Conservation (phyloP, 1,140 invertebrate genomes). For the Lordiphosa mommai region DNA sequence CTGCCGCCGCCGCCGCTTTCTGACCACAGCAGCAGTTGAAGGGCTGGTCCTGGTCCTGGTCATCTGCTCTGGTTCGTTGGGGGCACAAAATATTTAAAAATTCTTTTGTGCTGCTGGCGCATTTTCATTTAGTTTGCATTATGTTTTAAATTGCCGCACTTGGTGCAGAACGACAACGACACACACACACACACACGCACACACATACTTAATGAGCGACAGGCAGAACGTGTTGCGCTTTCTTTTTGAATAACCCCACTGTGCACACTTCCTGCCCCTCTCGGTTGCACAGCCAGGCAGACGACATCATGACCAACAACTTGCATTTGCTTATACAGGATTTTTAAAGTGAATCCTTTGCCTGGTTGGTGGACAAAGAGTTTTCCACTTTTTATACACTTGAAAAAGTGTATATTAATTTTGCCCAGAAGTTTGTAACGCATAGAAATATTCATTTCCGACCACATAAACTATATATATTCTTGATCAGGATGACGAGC, state of each 20-base stretch:
- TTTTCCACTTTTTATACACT: neutral
- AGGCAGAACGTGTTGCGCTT: conserved; percentile 51
- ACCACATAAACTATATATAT: no score
- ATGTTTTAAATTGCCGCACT: conserved; percentile 71
- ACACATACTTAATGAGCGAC: conserved; percentile 60
- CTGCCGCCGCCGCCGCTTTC: conserved; percentile 29
- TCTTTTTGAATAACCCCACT: conserved; percentile 6
- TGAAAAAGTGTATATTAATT: no score
- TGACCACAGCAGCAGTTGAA: conserved; percentile 28
- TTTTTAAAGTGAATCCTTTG: conserved; percentile 6
- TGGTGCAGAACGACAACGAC: conserved; percentile 31
- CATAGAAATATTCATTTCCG: no score
- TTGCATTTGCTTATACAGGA: conserved; percentile 34
- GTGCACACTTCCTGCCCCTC: neutral
- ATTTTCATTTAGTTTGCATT: conserved; percentile 78
- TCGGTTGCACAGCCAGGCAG: conserved; percentile 26
- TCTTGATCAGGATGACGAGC: no score
- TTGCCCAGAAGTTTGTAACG: no score
- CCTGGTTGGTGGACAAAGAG: neutral
- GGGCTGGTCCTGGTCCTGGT: conserved; percentile 12
- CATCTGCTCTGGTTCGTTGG: conserved; percentile 50
- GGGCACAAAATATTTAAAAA: conserved; percentile 67
- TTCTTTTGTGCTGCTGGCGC: conserved; percentile 62
- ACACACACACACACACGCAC: conserved; percentile 17
- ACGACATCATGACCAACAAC: conserved; percentile 46